phyloP scores from a whole-genome alignment of 1,140 invertebrate genomes.

The Scylla paramamosain region DNA sequence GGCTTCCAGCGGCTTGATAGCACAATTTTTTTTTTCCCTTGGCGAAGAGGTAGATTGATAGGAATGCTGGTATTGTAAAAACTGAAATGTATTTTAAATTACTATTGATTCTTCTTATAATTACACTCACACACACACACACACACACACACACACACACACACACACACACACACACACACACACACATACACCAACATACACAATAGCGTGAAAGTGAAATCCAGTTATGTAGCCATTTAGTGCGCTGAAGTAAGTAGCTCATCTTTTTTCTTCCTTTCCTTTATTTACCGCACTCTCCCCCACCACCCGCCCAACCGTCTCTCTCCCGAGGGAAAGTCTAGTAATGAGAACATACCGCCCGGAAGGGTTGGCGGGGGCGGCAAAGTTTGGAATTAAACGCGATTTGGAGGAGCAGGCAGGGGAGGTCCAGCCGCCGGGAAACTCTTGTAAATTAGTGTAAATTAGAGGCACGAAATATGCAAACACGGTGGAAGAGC shows the following conservation, averaged over 20 bases:
- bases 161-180: too few species aligned
- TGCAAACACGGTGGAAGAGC: not conserved
- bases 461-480: slow-evolving; percentile 1
- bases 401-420: not conserved
- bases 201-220: too few species aligned
- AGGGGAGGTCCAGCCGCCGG: not conserved
- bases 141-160: too few species aligned
- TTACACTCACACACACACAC: too few species aligned
- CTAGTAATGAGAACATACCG: slow-evolving; percentile 21
- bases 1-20: too few species aligned
- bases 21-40: too few species aligned
- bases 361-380: slow-evolving; percentile 4
- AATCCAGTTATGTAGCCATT: too few species aligned
- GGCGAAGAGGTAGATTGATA: too few species aligned
- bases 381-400: slow-evolving; percentile 23
- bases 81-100: too few species aligned
- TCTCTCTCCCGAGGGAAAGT: not conserved
- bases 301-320: not conserved
- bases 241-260: not conserved
- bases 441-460: slow-evolving; percentile 6
- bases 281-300: not conserved
- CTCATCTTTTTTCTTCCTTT: not conserved
- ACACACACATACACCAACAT: too few species aligned
- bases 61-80: too few species aligned
- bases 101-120: too few species aligned